These are phyloP conservation scores for Vanessa cardui DNA, from an alignment of 2,888 invertebrate species.

Conservation along the genomic window DNA sequence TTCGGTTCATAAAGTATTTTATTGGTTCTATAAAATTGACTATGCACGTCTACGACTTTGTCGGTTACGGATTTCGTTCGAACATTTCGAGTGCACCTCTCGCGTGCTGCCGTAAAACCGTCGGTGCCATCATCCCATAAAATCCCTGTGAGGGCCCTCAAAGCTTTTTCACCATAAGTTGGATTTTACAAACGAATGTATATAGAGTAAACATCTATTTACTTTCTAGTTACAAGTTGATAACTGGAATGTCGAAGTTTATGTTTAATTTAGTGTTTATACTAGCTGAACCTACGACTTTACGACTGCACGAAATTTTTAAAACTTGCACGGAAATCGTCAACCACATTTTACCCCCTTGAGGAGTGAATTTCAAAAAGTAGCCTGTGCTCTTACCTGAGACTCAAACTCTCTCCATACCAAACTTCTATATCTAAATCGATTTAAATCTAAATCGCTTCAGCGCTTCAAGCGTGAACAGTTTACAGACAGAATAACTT, in stretches of 20 bases:
- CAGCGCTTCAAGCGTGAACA: no score
- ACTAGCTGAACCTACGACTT: no score
- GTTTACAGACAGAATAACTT: no score
- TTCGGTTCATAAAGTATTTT: conserved; percentile 16
- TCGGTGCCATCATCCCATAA: conserved; percentile 64
- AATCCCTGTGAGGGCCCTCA: conserved; percentile 60
- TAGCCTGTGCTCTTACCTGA: no score
- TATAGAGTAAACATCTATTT: background rate
- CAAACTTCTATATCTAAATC: no score
- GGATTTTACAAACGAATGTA: conserved; percentile 36
- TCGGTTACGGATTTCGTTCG: conserved; percentile 52
- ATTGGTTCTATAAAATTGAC: conserved; percentile 22
- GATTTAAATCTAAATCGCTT: no score
- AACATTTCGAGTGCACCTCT: conserved; percentile 60
- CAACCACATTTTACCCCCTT: no score
- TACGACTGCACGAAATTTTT: no score
- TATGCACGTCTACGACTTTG: conserved; percentile 20
- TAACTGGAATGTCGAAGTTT: background rate
- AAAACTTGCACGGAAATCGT: no score
- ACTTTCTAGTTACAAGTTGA: background rate
- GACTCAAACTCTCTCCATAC: no score
- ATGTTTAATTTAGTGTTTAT: background rate
- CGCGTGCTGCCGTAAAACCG: conserved; percentile 66
- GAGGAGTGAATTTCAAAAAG: no score
- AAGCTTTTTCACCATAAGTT: conserved; percentile 51